Evolutionary conservation across 2,797 vertebrate genomes (phyloP).

Genomic region (Apogon hyalosoma): DNA sequence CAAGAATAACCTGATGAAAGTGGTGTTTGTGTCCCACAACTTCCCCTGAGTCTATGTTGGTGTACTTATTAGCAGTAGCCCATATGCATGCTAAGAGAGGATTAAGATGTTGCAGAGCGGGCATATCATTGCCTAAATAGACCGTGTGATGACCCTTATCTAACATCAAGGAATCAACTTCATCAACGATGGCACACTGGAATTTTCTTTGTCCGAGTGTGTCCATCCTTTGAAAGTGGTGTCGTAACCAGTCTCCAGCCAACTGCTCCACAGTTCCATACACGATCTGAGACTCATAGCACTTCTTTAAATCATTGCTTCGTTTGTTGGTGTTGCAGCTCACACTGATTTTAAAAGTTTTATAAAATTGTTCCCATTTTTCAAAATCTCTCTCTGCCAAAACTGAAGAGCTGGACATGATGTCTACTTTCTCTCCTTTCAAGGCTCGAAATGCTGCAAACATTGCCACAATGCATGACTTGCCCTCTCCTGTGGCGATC

Average conservation of each 20-base stretch:
- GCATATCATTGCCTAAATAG: slow-evolving; percentile 31
- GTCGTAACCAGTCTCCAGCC: slow-evolving; percentile 60
- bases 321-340: slow-evolving; percentile 57
- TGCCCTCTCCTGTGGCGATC: slow-evolving; percentile 75
- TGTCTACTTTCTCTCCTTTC: slow-evolving; percentile 56
- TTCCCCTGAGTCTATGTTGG: background rate
- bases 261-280: slow-evolving; percentile 68
- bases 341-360: background rate
- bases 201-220: slow-evolving; percentile 51
- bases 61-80: slow-evolving; percentile 43
- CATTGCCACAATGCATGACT: slow-evolving; percentile 80
- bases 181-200: slow-evolving; percentile 76
- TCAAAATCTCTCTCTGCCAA: slow-evolving; percentile 63
- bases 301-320: background rate
- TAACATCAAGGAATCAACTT: slow-evolving; percentile 74
- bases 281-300: slow-evolving; percentile 62
- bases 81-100: slow-evolving; percentile 62
- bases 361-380: background rate
- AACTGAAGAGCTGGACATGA: slow-evolving; percentile 70
- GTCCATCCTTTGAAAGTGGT: slow-evolving; percentile 38
- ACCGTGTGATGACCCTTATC: slow-evolving; percentile 54
- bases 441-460: slow-evolving; percentile 69
- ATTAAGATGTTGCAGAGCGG: slow-evolving; percentile 58
- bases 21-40: slow-evolving; percentile 12
- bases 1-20: slow-evolving; percentile 32